Evolutionary conservation across 2,797 vertebrate genomes (phyloP), one percentile per base, ranked within the genome.

Genomic region (Gobio occitaniae): DNA sequence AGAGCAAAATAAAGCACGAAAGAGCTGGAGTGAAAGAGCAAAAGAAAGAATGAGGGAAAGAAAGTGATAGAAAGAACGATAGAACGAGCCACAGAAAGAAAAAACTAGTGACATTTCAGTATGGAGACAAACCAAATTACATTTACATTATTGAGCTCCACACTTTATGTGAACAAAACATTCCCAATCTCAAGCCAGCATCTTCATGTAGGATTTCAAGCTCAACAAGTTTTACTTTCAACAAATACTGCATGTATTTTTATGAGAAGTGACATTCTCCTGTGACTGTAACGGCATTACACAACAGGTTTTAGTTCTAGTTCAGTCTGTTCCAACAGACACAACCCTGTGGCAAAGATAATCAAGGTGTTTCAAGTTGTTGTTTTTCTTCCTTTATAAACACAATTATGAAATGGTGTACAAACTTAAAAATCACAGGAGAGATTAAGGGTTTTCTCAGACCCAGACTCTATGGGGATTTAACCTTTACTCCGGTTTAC

Each of bases 401-500:
- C 81, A 82, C 74, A 89, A 89, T 90, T 86, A 81, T 38, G 50
- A 87, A 87, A 75, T 0, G 2, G 68, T 47, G 78, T 52, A 19
- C 21, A 47, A 48, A 2, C 8, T 32, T 87, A 75, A 71, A 86
- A 86, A 86, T 82, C 74, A 76, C 74, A 71, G 54, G 79, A 71
- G 38, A 88, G 65, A 86, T 86, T 88, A 70, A 92, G 88, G 82
- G 63, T 72, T 71, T 79, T 89, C 78, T 89, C 41, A 11, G 85
- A 59, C 79, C 11, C 66, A 52, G 76, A 83, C 83, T 78, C 78
- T 77, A 80, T 85, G 25, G 82, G 82, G 88, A 91, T 92, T 93
- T 71, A 88, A 89, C 36, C 84, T 83, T 82, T 93, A 91, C 90
- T 92, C 90, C 87, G 87, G 88, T 93, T 91, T 88, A 89, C 72